Percentiles rank a stretch among this genome's conserved stretches.
phyloP scores from a whole-genome alignment of 2,797 vertebrate species.

The Gephyroberyx darwinii region DNA sequence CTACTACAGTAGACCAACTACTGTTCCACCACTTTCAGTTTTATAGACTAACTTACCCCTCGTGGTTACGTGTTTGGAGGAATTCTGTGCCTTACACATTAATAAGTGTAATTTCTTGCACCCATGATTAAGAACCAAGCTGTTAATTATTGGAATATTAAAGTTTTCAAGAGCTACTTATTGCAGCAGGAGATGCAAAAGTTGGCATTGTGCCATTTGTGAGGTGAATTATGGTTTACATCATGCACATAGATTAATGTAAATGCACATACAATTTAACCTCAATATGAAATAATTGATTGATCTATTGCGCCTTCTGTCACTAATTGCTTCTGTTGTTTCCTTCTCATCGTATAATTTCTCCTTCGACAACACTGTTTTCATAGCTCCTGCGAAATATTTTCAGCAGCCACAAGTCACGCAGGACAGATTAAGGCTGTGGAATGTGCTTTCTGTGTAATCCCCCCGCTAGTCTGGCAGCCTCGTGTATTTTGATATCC shows the following conservation, averaged over 20 bases:
- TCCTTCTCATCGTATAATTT: neutral
- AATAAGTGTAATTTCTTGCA: constrained; percentile 1
- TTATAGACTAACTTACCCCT: neutral
- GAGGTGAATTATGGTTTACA: neutral
- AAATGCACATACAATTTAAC: neutral
- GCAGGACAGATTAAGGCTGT: constrained; percentile 74
- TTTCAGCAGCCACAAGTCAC: constrained; percentile 72
- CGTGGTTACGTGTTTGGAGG: neutral
- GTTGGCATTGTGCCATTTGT: neutral
- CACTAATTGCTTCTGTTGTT: neutral
- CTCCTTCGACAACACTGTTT: constrained; percentile 33
- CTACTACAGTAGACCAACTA: no score
- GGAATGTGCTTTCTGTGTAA: constrained; percentile 76
- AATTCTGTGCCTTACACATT: constrained; percentile 1
- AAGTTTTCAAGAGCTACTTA: neutral
- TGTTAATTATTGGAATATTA: neutral
- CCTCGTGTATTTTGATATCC: constrained; percentile 40
- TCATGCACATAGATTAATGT: neutral
- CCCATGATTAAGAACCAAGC: neutral
- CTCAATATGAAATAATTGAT: neutral
- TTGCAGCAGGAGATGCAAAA: neutral
- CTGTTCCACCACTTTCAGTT: neutral
- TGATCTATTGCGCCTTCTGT: neutral
- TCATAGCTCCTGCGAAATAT: constrained; percentile 46
- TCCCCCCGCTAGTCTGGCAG: constrained; percentile 56